Base-by-base conservation (phyloP, 2,113 vertebrate species). In the Amia ocellicauda region DNA sequence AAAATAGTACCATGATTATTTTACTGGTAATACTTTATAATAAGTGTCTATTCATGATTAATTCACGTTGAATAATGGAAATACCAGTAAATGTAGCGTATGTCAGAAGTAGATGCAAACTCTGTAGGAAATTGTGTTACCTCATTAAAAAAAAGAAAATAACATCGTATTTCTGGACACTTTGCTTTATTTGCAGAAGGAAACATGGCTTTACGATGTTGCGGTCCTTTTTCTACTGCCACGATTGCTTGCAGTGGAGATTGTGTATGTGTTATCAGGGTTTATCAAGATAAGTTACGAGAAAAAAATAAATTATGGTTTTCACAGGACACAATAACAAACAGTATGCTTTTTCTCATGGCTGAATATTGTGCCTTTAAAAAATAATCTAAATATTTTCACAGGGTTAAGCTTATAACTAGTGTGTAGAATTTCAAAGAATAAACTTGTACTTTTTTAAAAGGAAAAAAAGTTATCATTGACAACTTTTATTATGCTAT, bases 311-410 rank as follows among this genome's bases (percentile, higher is more conserved):
- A 61, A 28, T 64, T 43, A 49, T 42, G 31, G n/a, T 62, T 72
- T 62, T 51, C 64, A 55, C 71, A 68, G 57, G 67, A 75, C 54
- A 69, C 60, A 71, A 63, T 69, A 69, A 58, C 66, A 5, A 68
- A 58, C 60, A 67, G 58, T 62, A 60, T 69, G 63, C 72, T 71
- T 14, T 43, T 80, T 70, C 67, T 73, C 63, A 62, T 67, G 70
- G 73, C 71, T 75, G 67, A 78, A 75, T 74, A 72, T 77, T 75
- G 76, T 79, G 76, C 76, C 76, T 81, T 79, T 72, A 74, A 63
- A 60, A 69, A 60, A 80, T 69, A 75, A 68, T 73, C 58, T 67
- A 73, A 68, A 56, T 72, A 69, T 72, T 75, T 76, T 72, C 67
- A 77, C 72, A 78, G 78, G 72, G 76, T 77, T 66, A 62, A 71